Percentiles rank a stretch among this genome's conserved stretches.
phyloP scores from a whole-genome alignment of 2,797 vertebrate genomes.

The Siniperca obscura region DNA sequence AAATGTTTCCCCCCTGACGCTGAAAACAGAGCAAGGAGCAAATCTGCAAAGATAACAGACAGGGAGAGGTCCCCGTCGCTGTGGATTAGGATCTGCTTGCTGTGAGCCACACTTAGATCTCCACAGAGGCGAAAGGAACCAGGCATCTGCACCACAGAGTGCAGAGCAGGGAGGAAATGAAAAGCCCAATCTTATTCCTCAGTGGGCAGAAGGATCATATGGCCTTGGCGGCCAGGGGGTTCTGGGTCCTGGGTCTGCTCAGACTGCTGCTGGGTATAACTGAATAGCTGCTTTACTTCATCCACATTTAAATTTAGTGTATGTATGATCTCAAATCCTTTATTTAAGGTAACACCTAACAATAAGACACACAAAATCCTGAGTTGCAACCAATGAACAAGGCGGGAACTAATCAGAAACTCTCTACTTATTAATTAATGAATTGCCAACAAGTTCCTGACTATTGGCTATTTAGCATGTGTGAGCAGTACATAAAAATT shows the following conservation, averaged over 20 bases:
- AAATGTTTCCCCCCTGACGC: conserved; percentile 53
- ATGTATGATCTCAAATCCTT: background rate
- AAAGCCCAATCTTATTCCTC: conserved; percentile 55
- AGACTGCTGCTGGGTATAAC: conserved; percentile 5
- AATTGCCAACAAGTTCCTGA: background rate
- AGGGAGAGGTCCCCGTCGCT: conserved; percentile 62
- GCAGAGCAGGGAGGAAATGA: conserved; percentile 66
- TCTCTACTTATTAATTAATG: background rate
- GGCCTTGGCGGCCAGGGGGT: conserved; percentile 60
- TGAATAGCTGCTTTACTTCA: conserved; percentile 2
- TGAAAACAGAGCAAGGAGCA: conserved; percentile 74
- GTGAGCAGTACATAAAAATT: background rate
- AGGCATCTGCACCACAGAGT: conserved; percentile 64
- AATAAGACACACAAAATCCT: background rate
- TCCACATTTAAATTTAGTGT: background rate
- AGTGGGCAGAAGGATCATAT: conserved; percentile 54
- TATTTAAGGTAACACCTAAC: background rate
- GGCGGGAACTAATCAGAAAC: background rate
- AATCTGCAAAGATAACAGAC: conserved; percentile 80
- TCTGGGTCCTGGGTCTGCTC: conserved; percentile 26
- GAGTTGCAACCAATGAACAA: background rate
- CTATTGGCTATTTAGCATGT: background rate
- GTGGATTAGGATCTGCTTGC: conserved; percentile 68
- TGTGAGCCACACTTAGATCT: conserved; percentile 63
- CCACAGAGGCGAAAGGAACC: conserved; percentile 50